Base-by-base conservation (phyloP, 2,888 invertebrate genomes). In the Mythimna lalbum region DNA sequence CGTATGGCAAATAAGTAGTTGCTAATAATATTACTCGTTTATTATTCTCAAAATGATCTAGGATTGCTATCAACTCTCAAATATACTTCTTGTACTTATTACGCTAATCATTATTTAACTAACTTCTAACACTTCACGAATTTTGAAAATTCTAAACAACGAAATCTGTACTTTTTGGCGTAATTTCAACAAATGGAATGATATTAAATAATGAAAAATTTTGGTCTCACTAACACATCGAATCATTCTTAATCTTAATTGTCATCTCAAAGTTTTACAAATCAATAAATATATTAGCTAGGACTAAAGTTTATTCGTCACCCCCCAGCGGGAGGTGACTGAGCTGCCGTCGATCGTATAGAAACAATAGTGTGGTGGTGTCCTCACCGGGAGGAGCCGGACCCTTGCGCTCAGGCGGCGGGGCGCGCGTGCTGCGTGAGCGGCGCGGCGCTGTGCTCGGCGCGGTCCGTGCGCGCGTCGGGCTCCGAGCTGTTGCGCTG, bases 181-280 rank as follows among this genome's bases (percentile, higher is more conserved):
- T 63, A 69, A 55, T 62, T 73, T 82, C 55, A 83, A 74, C 74
- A 66, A 78, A 73, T 82, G 84, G 82, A 82, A 84, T 78, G 80
- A 70, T 73, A 67, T 72, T 50, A 65, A 64, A 60, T 63, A 72
- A 76, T 68, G 31, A 80, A 69, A 57, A 78, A 67, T 49, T 69
- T 83, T 84, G 84, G 84, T 83, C 80, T 83, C 82, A 76, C 73
- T 82, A 78, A 83, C 80, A 73, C 65, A 74, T 81, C 71, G 65
- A 77, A 77, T 73, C 43, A 71, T 76, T 69, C 80, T 73, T 76
- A 81, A 31, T 50, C 33, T 78, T 72, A 81, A 52, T 57, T 59
- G 69, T 69, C 50, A 71, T 80, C 57, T 63, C 62, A 64, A 77
- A 62, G 59, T 74, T 65, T 80, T 68, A 69, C 50, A 69, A 80